Evolutionary conservation across 2,797 vertebrate genomes (phyloP).

Genomic region (Silurus lanzhouensis): DNA sequence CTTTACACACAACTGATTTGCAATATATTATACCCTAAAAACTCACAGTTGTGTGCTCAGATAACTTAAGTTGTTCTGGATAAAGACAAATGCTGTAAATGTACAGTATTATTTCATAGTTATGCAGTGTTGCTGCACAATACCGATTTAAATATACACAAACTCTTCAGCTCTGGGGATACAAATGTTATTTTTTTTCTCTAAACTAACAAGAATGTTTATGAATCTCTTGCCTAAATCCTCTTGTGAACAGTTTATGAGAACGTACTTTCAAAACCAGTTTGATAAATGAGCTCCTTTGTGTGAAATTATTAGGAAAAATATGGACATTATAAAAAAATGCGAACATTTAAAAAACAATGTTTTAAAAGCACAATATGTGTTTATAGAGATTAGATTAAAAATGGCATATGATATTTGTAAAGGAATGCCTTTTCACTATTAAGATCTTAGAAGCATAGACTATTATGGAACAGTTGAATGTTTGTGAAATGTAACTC

Average conservation of each 20-base stretch:
- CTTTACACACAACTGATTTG: neutral
- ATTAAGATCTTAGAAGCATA: neutral
- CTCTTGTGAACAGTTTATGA: neutral
- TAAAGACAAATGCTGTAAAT: too few relatives aligned
- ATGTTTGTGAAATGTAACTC: neutral
- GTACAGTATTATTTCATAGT: too few relatives aligned
- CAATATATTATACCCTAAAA: neutral
- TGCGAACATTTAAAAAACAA: too few relatives aligned
- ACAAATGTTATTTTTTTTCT: neutral
- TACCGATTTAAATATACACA: neutral
- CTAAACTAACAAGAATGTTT: neutral
- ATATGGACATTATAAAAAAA: neutral
- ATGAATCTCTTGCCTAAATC: neutral
- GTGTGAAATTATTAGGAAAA: neutral
- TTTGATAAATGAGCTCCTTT: neutral
- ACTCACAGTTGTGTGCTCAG: neutral
- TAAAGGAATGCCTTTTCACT: neutral
- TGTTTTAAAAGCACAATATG: neutral
- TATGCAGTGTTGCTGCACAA: too few relatives aligned
- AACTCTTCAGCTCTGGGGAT: neutral
- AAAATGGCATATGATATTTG: neutral
- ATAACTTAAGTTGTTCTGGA: too few relatives aligned
- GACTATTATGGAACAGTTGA: neutral
- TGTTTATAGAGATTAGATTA: neutral
- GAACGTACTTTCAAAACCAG: neutral